phyloP scores from a whole-genome alignment of 2,888 invertebrate species.

The Pristionchus mayeri region DNA sequence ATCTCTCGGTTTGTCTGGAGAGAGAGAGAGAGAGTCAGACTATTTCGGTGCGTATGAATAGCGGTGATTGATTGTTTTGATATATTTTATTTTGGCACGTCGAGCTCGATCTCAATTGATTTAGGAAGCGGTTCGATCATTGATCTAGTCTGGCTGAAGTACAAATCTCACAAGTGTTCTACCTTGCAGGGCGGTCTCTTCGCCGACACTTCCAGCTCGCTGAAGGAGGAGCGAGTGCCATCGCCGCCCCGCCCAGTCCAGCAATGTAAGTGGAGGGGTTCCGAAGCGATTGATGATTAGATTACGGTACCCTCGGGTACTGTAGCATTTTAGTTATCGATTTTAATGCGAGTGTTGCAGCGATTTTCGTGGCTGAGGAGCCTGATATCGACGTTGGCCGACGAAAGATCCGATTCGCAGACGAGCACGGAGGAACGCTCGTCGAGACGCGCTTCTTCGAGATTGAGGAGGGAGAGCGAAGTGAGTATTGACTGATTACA shows the following conservation, averaged over 20 bases:
- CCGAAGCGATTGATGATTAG: background rate
- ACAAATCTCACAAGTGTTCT: background rate
- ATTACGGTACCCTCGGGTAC: background rate
- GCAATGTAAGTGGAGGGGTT: too few relatives aligned
- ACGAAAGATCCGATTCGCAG: constrained; percentile 39
- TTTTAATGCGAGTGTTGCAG: background rate
- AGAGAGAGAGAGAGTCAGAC: too few relatives aligned
- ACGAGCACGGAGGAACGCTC: constrained; percentile 37
- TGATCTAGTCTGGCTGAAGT: background rate
- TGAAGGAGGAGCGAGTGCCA: background rate
- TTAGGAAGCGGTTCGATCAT: background rate
- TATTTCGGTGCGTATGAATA: too few relatives aligned
- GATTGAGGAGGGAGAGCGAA: constrained; percentile 47
- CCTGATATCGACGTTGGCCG: constrained; percentile 28
- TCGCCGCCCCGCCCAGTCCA: too few relatives aligned
- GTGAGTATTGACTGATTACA: too few relatives aligned
- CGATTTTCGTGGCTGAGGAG: constrained; percentile 45
- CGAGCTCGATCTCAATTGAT: too few relatives aligned
- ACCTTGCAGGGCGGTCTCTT: constrained; percentile 38
- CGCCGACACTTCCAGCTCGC: constrained; percentile 39
- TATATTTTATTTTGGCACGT: background rate
- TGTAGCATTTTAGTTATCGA: background rate
- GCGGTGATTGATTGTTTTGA: background rate
- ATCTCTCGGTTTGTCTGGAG: too few relatives aligned
- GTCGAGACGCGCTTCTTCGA: constrained; percentile 46